Evolutionary conservation across 2,797 vertebrate genomes (phyloP).

Genomic region (Glyptemys insculpta): DNA sequence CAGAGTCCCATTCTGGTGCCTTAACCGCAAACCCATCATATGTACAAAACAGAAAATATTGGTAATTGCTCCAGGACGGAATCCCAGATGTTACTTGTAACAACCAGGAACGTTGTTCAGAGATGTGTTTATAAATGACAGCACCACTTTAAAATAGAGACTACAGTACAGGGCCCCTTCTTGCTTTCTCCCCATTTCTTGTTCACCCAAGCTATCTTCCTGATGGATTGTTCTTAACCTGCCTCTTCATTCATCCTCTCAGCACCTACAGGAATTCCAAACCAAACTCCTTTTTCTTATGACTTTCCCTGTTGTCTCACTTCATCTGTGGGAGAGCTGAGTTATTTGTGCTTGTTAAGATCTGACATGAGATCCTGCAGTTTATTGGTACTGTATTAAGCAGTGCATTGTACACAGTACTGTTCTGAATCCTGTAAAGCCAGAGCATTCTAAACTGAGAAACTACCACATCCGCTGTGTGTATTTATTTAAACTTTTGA

Average conservation of each 20-base stretch:
- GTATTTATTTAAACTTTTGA: not conserved
- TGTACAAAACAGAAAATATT: not conserved
- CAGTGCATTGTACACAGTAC: not conserved
- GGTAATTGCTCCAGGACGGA: no score
- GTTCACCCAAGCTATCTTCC: not conserved
- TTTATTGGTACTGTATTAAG: not conserved
- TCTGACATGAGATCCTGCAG: not conserved
- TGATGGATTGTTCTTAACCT: fast-evolving
- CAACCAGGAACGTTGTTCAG: not conserved
- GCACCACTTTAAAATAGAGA: not conserved
- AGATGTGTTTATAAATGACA: fast-evolving
- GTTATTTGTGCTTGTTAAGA: not conserved
- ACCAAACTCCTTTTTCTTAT: fast-evolving
- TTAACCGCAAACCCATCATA: fast-evolving
- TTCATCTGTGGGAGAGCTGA: not conserved
- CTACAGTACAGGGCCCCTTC: not conserved
- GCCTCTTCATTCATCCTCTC: not conserved
- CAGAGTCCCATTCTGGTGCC: not conserved
- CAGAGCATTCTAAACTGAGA: not conserved
- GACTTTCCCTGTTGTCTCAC: fast-evolving
- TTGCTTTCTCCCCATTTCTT: not conserved
- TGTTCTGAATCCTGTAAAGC: not conserved
- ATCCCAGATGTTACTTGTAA: fast-evolving
- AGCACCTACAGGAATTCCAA: not conserved
- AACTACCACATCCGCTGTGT: fast-evolving